These are phyloP conservation scores for Drosophila greeni DNA, from an alignment of 2,888 invertebrate species.

Conservation along the genomic window DNA sequence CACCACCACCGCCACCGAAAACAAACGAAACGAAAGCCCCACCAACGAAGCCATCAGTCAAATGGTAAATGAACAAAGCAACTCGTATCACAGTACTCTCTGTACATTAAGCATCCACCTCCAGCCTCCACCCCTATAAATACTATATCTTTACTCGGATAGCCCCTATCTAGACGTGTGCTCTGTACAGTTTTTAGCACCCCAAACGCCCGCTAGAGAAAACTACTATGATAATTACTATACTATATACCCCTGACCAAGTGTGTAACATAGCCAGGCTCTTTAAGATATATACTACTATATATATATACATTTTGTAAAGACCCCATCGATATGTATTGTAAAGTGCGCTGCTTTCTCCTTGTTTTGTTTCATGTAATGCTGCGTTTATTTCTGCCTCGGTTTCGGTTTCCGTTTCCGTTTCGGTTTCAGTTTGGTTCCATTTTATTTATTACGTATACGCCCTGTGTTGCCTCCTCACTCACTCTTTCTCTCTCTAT, in stretches of 20 bases:
- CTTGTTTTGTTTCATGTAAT: constrained; percentile 40
- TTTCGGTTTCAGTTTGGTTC: constrained; percentile 39
- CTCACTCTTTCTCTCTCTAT: constrained; percentile 46
- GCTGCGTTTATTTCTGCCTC: constrained; percentile 39
- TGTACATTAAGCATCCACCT: constrained; percentile 59
- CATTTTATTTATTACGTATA: constrained; percentile 51
- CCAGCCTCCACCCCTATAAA: constrained; percentile 3
- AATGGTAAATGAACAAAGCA: constrained; percentile 66
- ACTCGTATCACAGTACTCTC: constrained; percentile 48
- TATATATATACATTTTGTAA: constrained; percentile 45
- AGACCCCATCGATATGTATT: constrained; percentile 50
- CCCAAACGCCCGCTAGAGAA: constrained; percentile 21
- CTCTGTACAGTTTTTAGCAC: constrained; percentile 41
- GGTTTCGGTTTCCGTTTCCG: constrained; percentile 35
- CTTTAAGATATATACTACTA: constrained; percentile 42
- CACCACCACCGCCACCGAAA: constrained; percentile 10
- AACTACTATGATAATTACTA: constrained; percentile 15
- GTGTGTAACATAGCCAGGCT: constrained; percentile 63
- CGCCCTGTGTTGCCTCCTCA: constrained; percentile 52
- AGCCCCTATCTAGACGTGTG: constrained; percentile 11
- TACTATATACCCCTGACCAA: constrained; percentile 6
- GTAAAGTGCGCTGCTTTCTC: constrained; percentile 63
- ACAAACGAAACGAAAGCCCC: background rate
- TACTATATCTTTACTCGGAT: constrained; percentile 7
- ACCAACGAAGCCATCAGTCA: constrained; percentile 39